Evolutionary conservation across 2,797 vertebrate genomes (phyloP).

Genomic region (Florisuga fusca): DNA sequence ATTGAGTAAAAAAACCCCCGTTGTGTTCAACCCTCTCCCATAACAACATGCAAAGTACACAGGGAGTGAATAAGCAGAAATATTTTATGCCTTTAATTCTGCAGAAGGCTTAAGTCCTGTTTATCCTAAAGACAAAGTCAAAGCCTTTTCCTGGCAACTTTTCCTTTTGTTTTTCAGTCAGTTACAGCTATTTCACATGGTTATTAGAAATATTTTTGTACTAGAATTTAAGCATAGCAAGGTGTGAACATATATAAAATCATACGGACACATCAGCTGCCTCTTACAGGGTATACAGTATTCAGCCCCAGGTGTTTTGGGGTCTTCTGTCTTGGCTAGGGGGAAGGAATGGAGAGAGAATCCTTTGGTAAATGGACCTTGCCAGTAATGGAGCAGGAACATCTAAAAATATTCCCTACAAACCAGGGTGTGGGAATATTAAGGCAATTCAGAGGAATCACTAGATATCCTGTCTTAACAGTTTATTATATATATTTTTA

Average conservation of each 20-base stretch:
- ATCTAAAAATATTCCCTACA: background rate
- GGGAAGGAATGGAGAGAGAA: background rate
- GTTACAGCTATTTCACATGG: slow-evolving; percentile 53
- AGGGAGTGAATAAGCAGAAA: background rate
- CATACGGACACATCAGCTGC: background rate
- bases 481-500: slow-evolving; percentile 41
- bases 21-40: background rate
- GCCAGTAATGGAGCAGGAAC: background rate
- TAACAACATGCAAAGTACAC: background rate
- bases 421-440: slow-evolving; percentile 32
- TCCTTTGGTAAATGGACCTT: background rate
- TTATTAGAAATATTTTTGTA: slow-evolving; percentile 74
- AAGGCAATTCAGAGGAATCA: slow-evolving; percentile 49
- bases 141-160: slow-evolving; percentile 35
- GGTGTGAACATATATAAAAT: slow-evolving; percentile 46
- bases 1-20: background rate
- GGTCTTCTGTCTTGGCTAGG: background rate
- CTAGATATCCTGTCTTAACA: slow-evolving; percentile 16
- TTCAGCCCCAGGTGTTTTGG: background rate
- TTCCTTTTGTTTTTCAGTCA: slow-evolving; percentile 66
- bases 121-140: background rate
- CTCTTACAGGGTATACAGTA: background rate
- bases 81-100: slow-evolving; percentile 12
- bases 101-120: background rate
- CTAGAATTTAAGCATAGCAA: slow-evolving; percentile 61